phyloP scores from a whole-genome alignment of 2,113 vertebrate species.

The Nibea coibor region DNA sequence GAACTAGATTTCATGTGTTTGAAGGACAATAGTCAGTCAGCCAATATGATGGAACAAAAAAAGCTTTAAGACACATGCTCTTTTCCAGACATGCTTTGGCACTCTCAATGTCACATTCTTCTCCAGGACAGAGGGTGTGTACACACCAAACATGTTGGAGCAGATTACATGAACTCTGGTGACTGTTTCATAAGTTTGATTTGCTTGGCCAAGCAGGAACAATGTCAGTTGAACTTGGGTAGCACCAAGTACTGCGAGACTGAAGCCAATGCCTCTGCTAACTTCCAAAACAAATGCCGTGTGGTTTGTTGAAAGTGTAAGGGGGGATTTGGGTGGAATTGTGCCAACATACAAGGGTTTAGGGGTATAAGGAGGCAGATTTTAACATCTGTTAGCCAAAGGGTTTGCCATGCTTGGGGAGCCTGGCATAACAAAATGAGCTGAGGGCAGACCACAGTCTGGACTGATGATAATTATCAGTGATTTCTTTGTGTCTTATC shows the following conservation, averaged over 20 bases:
- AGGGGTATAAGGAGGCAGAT: conserved; percentile 2
- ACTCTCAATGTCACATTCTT: conserved; percentile 23
- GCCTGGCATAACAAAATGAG: conserved; percentile 1
- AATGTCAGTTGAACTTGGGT: conserved; percentile 27
- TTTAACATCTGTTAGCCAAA: conserved; percentile 11
- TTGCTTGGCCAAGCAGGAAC: conserved; percentile 20
- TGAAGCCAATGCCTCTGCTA: conserved; percentile 11
- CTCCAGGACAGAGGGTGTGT: conserved; percentile 25
- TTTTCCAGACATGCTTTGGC: conserved; percentile 11
- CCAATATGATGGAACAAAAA: background rate
- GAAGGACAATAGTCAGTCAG: conserved; percentile 3
- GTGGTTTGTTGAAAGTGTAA: conserved; percentile 21
- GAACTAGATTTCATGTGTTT: background rate
- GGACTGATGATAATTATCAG: conserved; percentile 20
- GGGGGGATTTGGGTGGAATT: background rate
- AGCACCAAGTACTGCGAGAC: background rate
- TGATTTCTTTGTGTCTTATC: background rate
- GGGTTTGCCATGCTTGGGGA: conserved; percentile 22
- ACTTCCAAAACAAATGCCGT: background rate
- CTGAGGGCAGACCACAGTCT: conserved; percentile 13
- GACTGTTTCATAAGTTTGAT: conserved; percentile 30
- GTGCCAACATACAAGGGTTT: background rate
- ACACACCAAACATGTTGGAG: conserved; percentile 27
- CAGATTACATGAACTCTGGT: conserved; percentile 35
- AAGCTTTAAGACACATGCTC: background rate